Base-by-base conservation (phyloP, 30 jellyfish, hydroid and myxozoan genomes). In the Nemopilema nomurai region DNA sequence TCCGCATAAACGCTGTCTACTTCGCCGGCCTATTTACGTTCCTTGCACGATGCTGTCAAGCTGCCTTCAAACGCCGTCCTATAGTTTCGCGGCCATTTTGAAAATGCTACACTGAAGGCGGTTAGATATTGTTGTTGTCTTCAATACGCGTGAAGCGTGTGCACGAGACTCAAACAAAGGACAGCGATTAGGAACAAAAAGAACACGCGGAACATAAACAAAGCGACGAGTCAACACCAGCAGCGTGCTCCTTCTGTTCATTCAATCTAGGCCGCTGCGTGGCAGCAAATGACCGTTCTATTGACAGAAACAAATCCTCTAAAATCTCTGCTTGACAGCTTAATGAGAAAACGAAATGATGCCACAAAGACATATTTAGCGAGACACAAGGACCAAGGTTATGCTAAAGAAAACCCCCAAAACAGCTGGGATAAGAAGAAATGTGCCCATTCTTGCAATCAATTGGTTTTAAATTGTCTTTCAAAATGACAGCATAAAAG, bases 171-270 rank as follows among this genome's bases (percentile, higher is more conserved):
- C 25, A 67, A 66, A 67, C 80, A 65, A 66, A 79, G 65, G 80
- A 62, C 57, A 33, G 33, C 75, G 81, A 49, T 24, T 57, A 51
- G 68, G 76, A 79, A 79, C 89, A 79, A 79, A 52, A 32, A 67
- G 49, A 67, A 79, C 89, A 79, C 89, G 89, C 78, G 89, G 89
- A 79, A 79, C 81, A 67, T 31, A 51, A 79, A 79, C 89, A 79
- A 79, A 64, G 89, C 80, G 65, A 57, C 89, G 89, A 79, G 89
- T 79, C 89, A 79, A 79, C 89, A 79, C 89, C 89, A 79, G 89
- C 89, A 67, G 89, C 89, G 89, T 79, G 89, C 74, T 6, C 57
- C 57, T 41, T 41, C 57, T 41, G 57, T 41, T 41, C 57, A 41
- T 41, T 41, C 57, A 41, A 41, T 41, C 13, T 13, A 41, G 6